Evolutionary conservation across 30 jellyfish, hydroid and myxozoan species (phyloP), one percentile per base, ranked within the genome.

Genomic region (Chrysaora quinquecirrha): DNA sequence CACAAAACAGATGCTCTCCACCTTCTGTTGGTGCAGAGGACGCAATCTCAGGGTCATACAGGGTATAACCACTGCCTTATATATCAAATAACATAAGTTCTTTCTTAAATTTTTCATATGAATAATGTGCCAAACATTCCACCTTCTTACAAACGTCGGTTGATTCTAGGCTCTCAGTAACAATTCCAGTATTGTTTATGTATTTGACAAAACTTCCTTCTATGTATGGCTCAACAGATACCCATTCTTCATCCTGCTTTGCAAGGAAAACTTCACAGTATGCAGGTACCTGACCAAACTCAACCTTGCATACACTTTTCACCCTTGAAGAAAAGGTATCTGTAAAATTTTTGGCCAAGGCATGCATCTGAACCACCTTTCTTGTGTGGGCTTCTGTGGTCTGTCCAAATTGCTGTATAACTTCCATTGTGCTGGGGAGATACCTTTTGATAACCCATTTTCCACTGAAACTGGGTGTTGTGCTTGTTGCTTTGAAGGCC

Each of bases 41-140:
- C 48, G 88, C 79, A n/a, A 76, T 76, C 54, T 76, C 79, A 34
- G 67, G 87, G 47, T 75, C 87, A 61, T 75, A 75, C 43, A 75
- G 62, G 29, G 43, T 18, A 58, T 75, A 75, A 43, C 88, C 88
- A 60, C 28, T 64, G 48, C 88, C 88, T 61, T 76, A 79, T 24
- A 76, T 31, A 65, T 76, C 88, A 34, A 46, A 23, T 30, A 76
- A 60, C 88, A 76, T 76, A 70, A 48, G 35, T 61, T 75, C 62
- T 75, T 64, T 64, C 31, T 33, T 32, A 11, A 79, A 60, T 60
- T 60, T 61, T 3, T 14, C 79, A 61, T 76, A 49, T 18, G 87
- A 75, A 24, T 19, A 76, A 48, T 76, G 88, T 32, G 64, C 79
- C 78, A 76, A 47, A 34, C 70, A 61, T 28, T 76, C 79, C 14